Conservation (phyloP, 2,888 invertebrate species). For the Tiphia femorata region DNA sequence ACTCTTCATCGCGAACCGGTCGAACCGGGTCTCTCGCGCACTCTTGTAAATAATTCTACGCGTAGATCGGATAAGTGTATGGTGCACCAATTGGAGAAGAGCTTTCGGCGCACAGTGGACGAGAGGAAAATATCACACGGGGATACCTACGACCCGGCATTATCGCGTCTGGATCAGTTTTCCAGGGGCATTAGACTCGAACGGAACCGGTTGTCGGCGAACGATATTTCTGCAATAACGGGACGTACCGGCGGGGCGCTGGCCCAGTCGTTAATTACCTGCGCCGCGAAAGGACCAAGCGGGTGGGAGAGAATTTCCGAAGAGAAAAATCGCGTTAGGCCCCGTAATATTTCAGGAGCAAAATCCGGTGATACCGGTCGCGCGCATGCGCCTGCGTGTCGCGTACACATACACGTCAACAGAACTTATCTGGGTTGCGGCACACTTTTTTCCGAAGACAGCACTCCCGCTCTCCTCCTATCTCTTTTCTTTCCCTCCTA, state of each 20-base stretch:
- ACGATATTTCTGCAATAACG: too few relatives aligned
- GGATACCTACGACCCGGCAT: too few relatives aligned
- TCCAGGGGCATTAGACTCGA: too few relatives aligned
- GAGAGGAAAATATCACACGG: too few relatives aligned
- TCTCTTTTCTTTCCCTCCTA: too few relatives aligned
- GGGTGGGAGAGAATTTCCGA: too few relatives aligned
- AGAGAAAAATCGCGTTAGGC: too few relatives aligned
- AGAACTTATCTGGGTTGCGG: slow-evolving; percentile 46
- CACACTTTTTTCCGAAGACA: slow-evolving; percentile 53
- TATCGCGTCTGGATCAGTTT: too few relatives aligned
- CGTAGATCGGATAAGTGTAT: neutral
- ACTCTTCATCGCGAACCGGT: slow-evolving; percentile 36
- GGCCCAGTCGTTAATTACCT: too few relatives aligned
- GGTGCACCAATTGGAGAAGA: neutral
- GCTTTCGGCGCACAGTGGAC: neutral
- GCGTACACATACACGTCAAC: slow-evolving; percentile 3
- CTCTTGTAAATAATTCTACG: neutral
- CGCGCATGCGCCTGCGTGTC: neutral
- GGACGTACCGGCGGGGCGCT: too few relatives aligned
- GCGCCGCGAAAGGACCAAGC: too few relatives aligned
- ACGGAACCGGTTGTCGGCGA: too few relatives aligned
- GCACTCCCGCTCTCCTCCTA: neutral
- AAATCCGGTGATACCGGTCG: slow-evolving; percentile 40
- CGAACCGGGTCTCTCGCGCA: slow-evolving; percentile 11
- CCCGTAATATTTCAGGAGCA: slow-evolving; percentile 10